Conservation (phyloP, 30 jellyfish, hydroid and myxozoan genomes). For the Aurelia aurita region DNA sequence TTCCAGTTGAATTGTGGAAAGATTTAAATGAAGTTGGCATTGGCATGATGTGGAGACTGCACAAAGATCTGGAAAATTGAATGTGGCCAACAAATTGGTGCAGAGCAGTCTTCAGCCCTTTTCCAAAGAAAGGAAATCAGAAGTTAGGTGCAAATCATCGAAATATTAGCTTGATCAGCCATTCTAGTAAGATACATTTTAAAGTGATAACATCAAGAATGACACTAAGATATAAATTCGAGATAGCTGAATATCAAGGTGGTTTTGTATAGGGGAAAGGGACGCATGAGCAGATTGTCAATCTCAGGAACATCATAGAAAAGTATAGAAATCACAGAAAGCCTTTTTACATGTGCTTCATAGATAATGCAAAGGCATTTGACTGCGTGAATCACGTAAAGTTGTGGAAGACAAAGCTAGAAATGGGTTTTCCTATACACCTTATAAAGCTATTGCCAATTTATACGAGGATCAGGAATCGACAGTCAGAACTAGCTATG, state of each 20-base stretch:
- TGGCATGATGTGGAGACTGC: neutral
- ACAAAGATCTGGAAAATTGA: slow-evolving; percentile 14
- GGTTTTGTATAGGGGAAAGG: neutral
- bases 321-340: neutral
- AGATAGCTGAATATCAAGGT: slow-evolving; percentile 12
- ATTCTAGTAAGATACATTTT: neutral
- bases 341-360: neutral
- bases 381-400: too few species aligned
- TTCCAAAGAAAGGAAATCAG: slow-evolving; percentile 31
- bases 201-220: neutral
- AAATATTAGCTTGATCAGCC: slow-evolving; percentile 21
- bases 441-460: too few species aligned
- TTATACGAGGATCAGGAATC: too few species aligned
- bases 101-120: too few species aligned
- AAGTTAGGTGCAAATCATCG: slow-evolving; percentile 26
- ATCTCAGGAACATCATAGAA: slow-evolving; percentile 1
- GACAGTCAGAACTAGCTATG: too few species aligned
- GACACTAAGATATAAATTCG: neutral
- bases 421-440: too few species aligned
- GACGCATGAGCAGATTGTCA: neutral
- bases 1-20: neutral
- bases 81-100: slow-evolving; percentile 24
- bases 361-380: too few species aligned
- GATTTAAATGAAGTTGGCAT: too few species aligned
- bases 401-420: too few species aligned